Conservation (phyloP, 2,113 vertebrate species). For the Amia ocellicauda region DNA sequence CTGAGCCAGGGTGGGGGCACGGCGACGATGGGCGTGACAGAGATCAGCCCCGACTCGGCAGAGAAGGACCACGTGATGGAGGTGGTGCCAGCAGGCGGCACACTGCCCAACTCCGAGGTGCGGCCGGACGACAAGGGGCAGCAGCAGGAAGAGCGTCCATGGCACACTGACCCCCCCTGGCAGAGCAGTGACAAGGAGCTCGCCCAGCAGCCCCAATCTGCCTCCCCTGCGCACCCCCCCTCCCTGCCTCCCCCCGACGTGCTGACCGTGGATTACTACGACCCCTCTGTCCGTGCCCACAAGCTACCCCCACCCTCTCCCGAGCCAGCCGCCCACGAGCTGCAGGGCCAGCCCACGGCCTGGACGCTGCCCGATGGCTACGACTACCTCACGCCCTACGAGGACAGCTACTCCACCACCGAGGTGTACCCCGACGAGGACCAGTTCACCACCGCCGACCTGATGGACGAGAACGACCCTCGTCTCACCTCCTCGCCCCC, state of each 20-base stretch:
- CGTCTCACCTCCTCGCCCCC: slow-evolving; percentile 38
- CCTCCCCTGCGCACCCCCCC: slow-evolving; percentile 29
- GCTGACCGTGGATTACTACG: slow-evolving; percentile 79
- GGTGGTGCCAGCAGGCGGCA: slow-evolving; percentile 18
- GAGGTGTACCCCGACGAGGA: slow-evolving; percentile 73
- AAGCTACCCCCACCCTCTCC: slow-evolving; percentile 54
- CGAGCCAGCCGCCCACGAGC: slow-evolving; percentile 50
- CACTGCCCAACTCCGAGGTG: slow-evolving; percentile 24
- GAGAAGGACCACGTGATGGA: slow-evolving; percentile 60
- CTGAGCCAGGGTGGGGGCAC: slow-evolving; percentile 30
- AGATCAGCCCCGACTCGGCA: slow-evolving; percentile 53
- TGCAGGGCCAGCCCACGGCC: slow-evolving; percentile 69
- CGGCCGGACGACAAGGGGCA: slow-evolving; percentile 32
- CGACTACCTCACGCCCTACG: slow-evolving; percentile 84
- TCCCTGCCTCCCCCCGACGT: slow-evolving; percentile 49
- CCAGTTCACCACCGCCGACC: slow-evolving; percentile 50
- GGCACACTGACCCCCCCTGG: slow-evolving; percentile 50
- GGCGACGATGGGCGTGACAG: slow-evolving; percentile 19
- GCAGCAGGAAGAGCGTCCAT: slow-evolving; percentile 45
- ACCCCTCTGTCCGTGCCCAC: slow-evolving; percentile 59
- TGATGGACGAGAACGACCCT: slow-evolving; percentile 44
- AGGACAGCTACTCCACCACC: slow-evolving; percentile 76
- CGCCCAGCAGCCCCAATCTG: slow-evolving; percentile 43
- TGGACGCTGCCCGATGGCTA: slow-evolving; percentile 79
- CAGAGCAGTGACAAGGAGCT: slow-evolving; percentile 51